Conservation (phyloP, 2,113 vertebrate genomes). For the Sorex araneus region DNA sequence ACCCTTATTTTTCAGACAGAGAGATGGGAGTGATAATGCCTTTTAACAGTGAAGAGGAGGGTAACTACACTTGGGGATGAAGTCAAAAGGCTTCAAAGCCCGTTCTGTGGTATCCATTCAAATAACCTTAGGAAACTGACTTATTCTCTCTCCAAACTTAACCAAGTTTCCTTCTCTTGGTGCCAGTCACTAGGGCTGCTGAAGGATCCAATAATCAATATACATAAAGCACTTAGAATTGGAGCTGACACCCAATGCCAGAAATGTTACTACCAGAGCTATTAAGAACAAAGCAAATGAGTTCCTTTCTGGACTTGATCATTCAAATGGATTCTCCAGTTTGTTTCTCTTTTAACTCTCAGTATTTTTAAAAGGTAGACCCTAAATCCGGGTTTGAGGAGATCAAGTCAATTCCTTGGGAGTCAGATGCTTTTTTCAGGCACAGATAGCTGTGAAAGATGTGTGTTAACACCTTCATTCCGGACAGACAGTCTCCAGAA, state of each 20-base stretch:
- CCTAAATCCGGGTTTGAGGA: constrained; percentile 16
- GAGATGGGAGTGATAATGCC: not conserved
- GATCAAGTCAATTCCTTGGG: not conserved
- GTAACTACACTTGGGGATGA: rapidly evolving
- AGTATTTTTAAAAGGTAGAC: not conserved
- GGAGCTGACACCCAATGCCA: not conserved
- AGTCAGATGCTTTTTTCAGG: constrained; percentile 2
- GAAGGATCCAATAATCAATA: not conserved
- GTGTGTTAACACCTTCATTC: constrained; percentile 54
- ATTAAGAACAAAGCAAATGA: not conserved
- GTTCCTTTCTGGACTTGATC: not conserved
- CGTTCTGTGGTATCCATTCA: not conserved
- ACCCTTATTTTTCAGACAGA: not conserved
- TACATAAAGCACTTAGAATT: not conserved
- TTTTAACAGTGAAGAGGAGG: rapidly evolving
- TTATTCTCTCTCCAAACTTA: not conserved
- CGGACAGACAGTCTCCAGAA: not conserved
- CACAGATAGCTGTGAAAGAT: constrained; percentile 65
- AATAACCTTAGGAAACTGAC: not conserved
- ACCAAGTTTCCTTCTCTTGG: not conserved
- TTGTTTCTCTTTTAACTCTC: not conserved
- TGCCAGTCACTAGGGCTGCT: not conserved
- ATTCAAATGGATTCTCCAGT: constrained; percentile 34
- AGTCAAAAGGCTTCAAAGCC: not conserved
- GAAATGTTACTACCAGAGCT: not conserved